These are phyloP conservation scores for Pedetes capensis DNA, from an alignment of 2,113 vertebrate genomes.

Conservation along the genomic window DNA sequence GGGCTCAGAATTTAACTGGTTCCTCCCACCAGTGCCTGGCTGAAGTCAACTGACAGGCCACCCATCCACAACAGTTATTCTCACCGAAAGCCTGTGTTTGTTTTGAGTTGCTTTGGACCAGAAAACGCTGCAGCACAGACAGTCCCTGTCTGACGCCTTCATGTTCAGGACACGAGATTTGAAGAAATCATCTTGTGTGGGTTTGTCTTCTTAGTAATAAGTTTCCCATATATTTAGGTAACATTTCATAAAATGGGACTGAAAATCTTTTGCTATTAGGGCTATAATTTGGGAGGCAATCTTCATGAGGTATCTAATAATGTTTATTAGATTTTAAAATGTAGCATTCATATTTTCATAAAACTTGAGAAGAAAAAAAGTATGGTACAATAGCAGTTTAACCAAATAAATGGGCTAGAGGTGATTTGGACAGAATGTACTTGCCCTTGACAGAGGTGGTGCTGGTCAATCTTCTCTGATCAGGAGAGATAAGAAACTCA, in stretches of 20 bases:
- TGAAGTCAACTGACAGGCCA: conserved; percentile 73
- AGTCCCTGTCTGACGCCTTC: conserved; percentile 67
- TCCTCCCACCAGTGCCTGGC: conserved; percentile 24
- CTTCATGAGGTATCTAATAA: background rate
- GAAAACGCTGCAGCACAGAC: conserved; percentile 72
- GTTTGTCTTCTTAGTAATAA: background rate
- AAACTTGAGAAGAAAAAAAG: background rate
- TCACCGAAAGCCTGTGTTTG: conserved; percentile 61
- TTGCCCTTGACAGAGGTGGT: background rate
- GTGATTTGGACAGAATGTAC: background rate
- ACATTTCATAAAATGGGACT: background rate
- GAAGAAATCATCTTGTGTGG: conserved; percentile 64
- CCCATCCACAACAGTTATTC: conserved; percentile 68
- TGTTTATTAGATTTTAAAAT: background rate
- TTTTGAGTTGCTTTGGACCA: conserved; percentile 61
- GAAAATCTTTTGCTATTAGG: background rate
- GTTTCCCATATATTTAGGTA: background rate
- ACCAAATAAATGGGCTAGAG: too few species aligned
- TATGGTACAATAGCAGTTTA: background rate
- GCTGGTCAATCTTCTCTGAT: background rate
- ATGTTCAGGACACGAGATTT: conserved; percentile 68
- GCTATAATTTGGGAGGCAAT: background rate
- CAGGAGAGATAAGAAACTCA: background rate
- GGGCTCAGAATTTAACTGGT: background rate
- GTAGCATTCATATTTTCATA: background rate